Evolutionary conservation across 2,797 vertebrate species (phyloP).

Genomic region (Fratercula arctica): DNA sequence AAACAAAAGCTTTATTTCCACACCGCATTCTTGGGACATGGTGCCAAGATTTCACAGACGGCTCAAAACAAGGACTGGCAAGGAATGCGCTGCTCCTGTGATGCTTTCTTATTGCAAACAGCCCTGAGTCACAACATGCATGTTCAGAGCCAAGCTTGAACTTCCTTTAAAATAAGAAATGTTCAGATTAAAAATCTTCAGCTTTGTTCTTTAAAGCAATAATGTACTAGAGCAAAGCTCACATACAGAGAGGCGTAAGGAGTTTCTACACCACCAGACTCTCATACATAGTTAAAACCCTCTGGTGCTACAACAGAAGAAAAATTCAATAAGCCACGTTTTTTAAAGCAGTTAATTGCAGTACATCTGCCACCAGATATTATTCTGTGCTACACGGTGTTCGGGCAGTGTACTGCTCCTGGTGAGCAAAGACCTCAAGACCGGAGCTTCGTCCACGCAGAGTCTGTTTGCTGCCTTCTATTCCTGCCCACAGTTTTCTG

Average conservation of each 20-base stretch:
- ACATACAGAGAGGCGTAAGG: background rate
- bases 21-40: background rate
- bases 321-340: background rate
- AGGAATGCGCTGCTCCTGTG: background rate
- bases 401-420: background rate
- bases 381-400: rapidly evolving
- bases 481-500: background rate
- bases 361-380: background rate
- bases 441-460: background rate
- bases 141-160: background rate
- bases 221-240: background rate
- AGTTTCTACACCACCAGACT: background rate
- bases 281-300: background rate
- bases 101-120: slow-evolving; percentile 27
- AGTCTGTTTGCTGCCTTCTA: background rate
- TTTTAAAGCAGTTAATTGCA: background rate
- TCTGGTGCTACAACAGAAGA: background rate
- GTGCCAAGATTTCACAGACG: slow-evolving; percentile 31
- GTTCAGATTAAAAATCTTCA: background rate
- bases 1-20: slow-evolving; percentile 57
- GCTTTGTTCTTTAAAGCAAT: background rate
- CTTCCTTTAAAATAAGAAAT: background rate
- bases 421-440: background rate
- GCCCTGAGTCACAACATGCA: background rate
- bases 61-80: slow-evolving; percentile 27